phyloP scores from a whole-genome alignment of 2,797 vertebrate genomes.

The Pangasius djambal region DNA sequence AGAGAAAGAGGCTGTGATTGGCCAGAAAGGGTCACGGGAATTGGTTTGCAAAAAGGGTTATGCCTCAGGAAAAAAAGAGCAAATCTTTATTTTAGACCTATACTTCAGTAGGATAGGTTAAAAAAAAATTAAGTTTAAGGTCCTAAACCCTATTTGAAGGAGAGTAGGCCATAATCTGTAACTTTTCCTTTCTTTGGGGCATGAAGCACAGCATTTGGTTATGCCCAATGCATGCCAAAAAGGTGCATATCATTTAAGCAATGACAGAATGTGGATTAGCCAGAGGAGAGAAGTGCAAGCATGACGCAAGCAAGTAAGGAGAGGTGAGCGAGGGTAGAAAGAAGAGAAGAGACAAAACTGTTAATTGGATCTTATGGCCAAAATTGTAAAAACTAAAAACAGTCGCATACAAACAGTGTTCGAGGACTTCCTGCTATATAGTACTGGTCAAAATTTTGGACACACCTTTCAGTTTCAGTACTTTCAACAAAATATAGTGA shows the following conservation, averaged over 20 bases:
- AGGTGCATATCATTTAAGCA: slow-evolving; percentile 20
- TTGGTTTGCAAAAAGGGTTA: slow-evolving; percentile 27
- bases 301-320: slow-evolving; percentile 44
- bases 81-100: background rate
- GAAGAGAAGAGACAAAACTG: slow-evolving; percentile 45
- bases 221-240: slow-evolving; percentile 2
- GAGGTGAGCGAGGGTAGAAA: slow-evolving; percentile 41
- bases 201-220: background rate
- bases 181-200: background rate
- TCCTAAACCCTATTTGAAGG: background rate
- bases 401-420: background rate
- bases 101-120: background rate
- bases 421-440: background rate
- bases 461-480: background rate
- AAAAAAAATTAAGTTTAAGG: background rate
- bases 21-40: slow-evolving; percentile 35
- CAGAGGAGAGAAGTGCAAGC: slow-evolving; percentile 13
- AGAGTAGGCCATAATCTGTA: background rate
- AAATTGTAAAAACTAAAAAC: background rate
- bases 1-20: slow-evolving; percentile 36
- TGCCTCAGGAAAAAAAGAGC: slow-evolving; percentile 17
- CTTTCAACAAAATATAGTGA: background rate
- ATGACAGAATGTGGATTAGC: slow-evolving; percentile 39
- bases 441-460: background rate
- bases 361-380: slow-evolving; percentile 22